Evolutionary conservation across 2,888 invertebrate genomes (phyloP).

Genomic region (Seira musarum): DNA sequence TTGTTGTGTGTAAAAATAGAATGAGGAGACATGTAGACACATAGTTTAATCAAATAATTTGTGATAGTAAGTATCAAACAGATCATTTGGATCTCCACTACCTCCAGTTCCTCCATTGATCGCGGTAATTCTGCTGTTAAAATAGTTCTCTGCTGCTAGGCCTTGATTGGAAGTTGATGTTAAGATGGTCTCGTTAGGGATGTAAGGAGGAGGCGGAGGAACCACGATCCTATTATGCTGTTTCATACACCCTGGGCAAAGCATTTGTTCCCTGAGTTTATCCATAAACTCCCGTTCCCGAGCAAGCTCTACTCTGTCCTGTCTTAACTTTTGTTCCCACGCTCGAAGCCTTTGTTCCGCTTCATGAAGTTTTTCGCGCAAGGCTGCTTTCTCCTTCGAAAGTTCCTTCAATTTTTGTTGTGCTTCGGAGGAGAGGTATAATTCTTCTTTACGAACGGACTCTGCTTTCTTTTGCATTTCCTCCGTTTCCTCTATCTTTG

Average conservation of each 20-base stretch:
- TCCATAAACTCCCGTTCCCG: slow-evolving; percentile 66
- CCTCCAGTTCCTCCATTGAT: not conserved
- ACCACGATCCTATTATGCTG: slow-evolving; percentile 21
- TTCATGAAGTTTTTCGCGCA: slow-evolving; percentile 51
- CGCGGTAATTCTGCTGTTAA: not conserved
- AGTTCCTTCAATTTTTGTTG: slow-evolving; percentile 56
- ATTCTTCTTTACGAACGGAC: slow-evolving; percentile 56
- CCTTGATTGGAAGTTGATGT: not conserved
- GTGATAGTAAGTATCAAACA: not conserved
- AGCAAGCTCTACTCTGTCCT: slow-evolving; percentile 65
- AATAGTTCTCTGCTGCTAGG: not conserved
- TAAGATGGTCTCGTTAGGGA: not conserved
- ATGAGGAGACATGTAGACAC: too few species aligned
- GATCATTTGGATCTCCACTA: not conserved
- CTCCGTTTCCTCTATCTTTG: slow-evolving; percentile 62
- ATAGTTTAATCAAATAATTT: not conserved
- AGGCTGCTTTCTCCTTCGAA: slow-evolving; percentile 50
- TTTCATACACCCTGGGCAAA: slow-evolving; percentile 66
- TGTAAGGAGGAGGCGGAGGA: slow-evolving; percentile 30
- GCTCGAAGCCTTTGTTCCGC: slow-evolving; percentile 55
- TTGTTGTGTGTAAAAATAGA: too few species aligned
- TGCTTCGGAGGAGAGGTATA: slow-evolving; percentile 53
- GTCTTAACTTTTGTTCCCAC: slow-evolving; percentile 59
- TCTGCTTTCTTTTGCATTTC: slow-evolving; percentile 64
- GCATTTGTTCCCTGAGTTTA: slow-evolving; percentile 62